Evolutionary conservation across 2,888 invertebrate genomes (phyloP), one percentile per base, ranked within the genome.

Genomic region (Phortica magna): DNA sequence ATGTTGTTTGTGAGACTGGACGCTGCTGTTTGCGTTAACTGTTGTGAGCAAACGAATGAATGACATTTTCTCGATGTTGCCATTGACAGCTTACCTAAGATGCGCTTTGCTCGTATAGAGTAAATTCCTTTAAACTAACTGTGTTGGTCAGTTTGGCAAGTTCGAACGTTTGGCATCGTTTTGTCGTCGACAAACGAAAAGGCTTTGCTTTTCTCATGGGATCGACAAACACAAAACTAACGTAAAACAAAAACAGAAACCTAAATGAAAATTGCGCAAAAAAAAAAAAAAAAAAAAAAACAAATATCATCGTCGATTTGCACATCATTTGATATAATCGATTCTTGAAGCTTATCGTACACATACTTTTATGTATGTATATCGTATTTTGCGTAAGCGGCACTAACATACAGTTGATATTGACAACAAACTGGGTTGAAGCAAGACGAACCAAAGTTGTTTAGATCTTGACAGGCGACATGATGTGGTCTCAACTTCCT

Each of bases 61-160:
- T 71, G 70, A 71, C 70, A 71, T 71, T 71, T 71, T 71, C 55
- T 22, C 70, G 70, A 53, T 71, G 70, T 55, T 19, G 31, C 70
- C 70, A 55, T 71, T 71, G 70, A 71, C 70, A 71, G 70, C 70
- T 71, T 71, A 71, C 70, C 70, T 71, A 71, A 71, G 70, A 71
- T 71, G 70, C 70, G 70, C 70, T 71, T 65, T 71, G 70, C 22
- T 22, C 61, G 61, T 31, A 53, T n/a, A 55, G 61, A 53, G 7
- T 10, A 55, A 71, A 71, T 71, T 41, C 70, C 70, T 71, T 71
- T 71, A 53, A 71, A 71, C 70, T 71, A 55, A 71, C 55, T 71
- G 61, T 61, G 55, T 55, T 71, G 70, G 70, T 71, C 70, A 71
- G 70, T 71, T 71, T 53, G 68, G 68, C 48, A 70, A 70, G 68